phyloP scores from a whole-genome alignment of 1,140 invertebrate genomes.

The Drosophila parabipectinata region DNA sequence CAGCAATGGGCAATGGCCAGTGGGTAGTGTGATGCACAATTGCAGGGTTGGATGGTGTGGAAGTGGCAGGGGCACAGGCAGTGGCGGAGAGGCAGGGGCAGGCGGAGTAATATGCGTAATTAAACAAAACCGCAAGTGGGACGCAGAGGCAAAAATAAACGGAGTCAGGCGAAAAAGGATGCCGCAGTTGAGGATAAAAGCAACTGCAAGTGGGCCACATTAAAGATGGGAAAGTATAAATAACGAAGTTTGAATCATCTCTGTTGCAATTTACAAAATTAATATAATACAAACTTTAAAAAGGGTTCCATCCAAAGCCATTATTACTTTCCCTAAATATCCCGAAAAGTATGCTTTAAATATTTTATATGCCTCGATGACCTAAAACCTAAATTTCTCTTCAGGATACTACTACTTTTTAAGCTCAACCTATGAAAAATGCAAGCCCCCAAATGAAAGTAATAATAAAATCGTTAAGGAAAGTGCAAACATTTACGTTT shows the following conservation, averaged over 20 bases:
- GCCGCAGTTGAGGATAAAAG: conserved; percentile 41
- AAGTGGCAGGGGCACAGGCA: not conserved
- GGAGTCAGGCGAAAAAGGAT: conserved; percentile 35
- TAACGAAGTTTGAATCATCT: not conserved
- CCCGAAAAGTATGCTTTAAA: too few relatives aligned
- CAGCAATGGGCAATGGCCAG: not conserved
- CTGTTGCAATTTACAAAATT: not conserved
- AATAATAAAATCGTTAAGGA: not conserved
- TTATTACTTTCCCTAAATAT: not conserved
- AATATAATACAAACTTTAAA: not conserved
- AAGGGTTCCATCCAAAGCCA: not conserved
- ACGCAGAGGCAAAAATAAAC: conserved; percentile 52
- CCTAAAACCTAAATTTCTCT: too few relatives aligned
- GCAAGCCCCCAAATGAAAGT: not conserved
- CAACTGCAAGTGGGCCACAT: conserved; percentile 41
- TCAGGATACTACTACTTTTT: too few relatives aligned
- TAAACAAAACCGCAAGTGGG: conserved; percentile 79
- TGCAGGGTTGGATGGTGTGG: conserved; percentile 2
- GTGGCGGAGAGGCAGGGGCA: conserved; percentile 5
- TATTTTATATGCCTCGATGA: too few relatives aligned
- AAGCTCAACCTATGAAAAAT: not conserved
- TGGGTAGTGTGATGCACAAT: conserved; percentile 1
- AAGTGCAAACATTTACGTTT: not conserved
- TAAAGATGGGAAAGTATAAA: not conserved
- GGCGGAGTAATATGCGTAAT: conserved; percentile 75